Conservation (phyloP, 2,797 vertebrate species). For the Pteropus rufus region DNA sequence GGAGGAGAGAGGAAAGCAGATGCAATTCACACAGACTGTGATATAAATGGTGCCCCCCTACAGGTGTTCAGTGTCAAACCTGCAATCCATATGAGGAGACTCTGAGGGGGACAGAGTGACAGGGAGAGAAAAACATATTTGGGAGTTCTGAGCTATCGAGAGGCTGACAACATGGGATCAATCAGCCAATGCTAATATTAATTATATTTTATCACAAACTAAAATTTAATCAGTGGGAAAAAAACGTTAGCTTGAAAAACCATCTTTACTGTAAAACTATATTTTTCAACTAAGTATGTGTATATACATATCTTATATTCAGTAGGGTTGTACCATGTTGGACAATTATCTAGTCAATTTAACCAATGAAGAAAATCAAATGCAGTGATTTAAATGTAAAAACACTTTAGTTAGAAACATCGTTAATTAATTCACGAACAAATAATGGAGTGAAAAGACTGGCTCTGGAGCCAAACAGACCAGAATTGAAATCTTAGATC, state of each 20-base stretch:
- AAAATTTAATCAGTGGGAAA: not conserved
- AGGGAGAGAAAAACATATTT: not conserved
- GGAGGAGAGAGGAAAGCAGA: not conserved
- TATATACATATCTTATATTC: not conserved
- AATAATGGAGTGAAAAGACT: not conserved
- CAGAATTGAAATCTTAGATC: slow-evolving; percentile 10
- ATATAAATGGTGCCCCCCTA: not conserved
- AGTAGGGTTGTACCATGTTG: not conserved
- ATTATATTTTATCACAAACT: not conserved
- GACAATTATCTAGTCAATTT: slow-evolving; percentile 28
- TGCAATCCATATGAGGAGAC: not conserved
- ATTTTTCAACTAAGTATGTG: not conserved
- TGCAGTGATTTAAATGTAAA: not conserved
- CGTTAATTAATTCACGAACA: slow-evolving; percentile 15
- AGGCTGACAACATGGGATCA: not conserved
- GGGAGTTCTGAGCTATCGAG: not conserved
- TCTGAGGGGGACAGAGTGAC: not conserved
- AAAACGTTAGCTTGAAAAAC: not conserved
- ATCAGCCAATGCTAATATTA: not conserved
- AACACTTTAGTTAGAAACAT: not conserved
- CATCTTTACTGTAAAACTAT: not conserved
- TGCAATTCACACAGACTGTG: not conserved
- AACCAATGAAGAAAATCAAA: not conserved
- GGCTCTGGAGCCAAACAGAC: not conserved
- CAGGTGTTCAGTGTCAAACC: not conserved